Evolutionary conservation across 2,113 vertebrate species (phyloP).

Genomic region (Dipodomys merriami): DNA sequence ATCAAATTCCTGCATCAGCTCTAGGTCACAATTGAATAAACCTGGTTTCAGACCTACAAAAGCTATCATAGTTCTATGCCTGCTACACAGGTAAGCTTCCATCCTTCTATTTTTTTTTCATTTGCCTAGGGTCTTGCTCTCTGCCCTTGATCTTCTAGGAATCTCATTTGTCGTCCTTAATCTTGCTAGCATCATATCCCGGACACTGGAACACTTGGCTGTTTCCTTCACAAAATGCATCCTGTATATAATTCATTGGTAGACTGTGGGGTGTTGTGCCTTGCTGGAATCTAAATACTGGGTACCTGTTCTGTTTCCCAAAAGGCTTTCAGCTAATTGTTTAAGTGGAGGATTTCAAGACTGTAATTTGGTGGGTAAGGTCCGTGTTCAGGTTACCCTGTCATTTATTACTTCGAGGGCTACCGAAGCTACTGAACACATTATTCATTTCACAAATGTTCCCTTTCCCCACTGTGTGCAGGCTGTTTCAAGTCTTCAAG

Average conservation of each 20-base stretch:
- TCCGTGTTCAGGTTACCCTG: background rate
- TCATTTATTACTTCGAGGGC: background rate
- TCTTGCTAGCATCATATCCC: background rate
- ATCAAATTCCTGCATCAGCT: background rate
- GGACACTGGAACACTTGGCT: background rate
- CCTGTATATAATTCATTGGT: background rate
- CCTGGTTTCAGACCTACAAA: background rate
- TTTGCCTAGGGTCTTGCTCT: background rate
- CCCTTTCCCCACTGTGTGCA: background rate
- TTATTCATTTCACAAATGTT: background rate
- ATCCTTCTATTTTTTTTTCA: background rate
- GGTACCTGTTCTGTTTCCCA: background rate
- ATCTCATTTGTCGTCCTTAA: background rate
- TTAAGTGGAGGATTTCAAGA: background rate
- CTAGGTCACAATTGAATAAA: background rate
- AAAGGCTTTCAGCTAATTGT: conserved; percentile 27
- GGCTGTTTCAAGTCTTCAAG: background rate
- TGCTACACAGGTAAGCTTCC: background rate
- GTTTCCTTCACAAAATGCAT: background rate
- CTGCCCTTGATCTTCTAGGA: conserved; percentile 27
- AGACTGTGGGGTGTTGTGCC: background rate
- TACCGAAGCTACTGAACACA: background rate
- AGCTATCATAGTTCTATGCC: background rate
- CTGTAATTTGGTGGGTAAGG: background rate
- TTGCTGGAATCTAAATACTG: conserved; percentile 48